phyloP scores from a whole-genome alignment of 2,113 vertebrate species.

The Galemys pyrenaicus region DNA sequence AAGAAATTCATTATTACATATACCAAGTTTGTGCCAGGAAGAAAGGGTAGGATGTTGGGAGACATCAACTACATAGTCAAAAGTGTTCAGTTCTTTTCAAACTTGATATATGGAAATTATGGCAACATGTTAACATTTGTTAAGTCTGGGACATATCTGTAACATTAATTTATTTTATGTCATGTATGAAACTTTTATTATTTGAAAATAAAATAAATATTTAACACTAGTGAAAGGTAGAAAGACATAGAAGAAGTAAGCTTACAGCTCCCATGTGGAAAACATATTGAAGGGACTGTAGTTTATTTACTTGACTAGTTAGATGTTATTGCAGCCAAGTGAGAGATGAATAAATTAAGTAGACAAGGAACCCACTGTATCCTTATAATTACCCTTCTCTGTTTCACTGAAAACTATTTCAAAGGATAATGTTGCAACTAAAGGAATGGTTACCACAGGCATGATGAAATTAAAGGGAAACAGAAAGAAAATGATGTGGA shows the following conservation, averaged over 20 bases:
- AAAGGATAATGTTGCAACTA: background rate
- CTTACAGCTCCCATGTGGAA: background rate
- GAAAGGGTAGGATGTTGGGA: background rate
- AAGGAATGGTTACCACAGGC: background rate
- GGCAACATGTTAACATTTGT: background rate
- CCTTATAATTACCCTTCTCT: background rate
- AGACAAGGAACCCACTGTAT: background rate
- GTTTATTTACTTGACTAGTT: conserved; percentile 32
- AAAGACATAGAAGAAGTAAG: background rate
- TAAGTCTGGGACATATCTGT: background rate
- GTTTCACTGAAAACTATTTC: background rate
- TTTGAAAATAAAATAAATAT: conserved; percentile 2
- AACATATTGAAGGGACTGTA: background rate
- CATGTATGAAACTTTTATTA: conserved; percentile 17
- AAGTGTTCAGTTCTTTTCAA: conserved; percentile 24
- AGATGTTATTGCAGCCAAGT: background rate
- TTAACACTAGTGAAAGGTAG: background rate
- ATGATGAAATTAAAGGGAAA: background rate
- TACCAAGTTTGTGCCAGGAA: background rate
- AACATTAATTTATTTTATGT: background rate
- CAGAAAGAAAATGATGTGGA: background rate
- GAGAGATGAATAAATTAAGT: conserved; percentile 14
- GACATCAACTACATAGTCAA: background rate
- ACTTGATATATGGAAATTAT: background rate
- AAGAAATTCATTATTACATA: conserved; percentile 1